These are phyloP conservation scores for Choloepus hoffmanni DNA, from an alignment of 2,113 vertebrate species.

Conservation along the genomic window DNA sequence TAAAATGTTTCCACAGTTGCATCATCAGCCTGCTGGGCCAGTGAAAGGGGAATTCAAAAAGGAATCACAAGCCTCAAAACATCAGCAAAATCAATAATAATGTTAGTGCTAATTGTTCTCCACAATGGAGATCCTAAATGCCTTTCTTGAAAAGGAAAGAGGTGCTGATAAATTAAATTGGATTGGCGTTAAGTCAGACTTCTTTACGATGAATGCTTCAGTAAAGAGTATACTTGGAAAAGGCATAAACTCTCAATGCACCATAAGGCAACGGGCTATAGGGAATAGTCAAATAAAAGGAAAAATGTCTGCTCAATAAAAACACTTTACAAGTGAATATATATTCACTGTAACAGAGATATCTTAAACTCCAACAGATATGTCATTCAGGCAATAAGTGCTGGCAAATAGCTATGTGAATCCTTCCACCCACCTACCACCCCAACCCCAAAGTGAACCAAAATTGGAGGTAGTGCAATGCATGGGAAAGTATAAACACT, in stretches of 20 bases:
- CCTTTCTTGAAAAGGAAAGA: not conserved
- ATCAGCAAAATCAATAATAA: slow-evolving; percentile 1
- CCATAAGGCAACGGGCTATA: slow-evolving; percentile 43
- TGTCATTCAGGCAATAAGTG: not conserved
- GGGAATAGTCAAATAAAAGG: slow-evolving; percentile 66
- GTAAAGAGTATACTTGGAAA: slow-evolving; percentile 23
- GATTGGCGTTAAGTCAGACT: not conserved
- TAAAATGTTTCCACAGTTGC: rapidly evolving
- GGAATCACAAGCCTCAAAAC: slow-evolving; percentile 2
- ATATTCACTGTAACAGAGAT: slow-evolving; percentile 39
- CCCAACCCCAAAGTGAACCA: not conserved
- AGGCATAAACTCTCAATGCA: slow-evolving; percentile 59
- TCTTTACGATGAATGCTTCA: not conserved
- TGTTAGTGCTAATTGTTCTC: slow-evolving; percentile 37
- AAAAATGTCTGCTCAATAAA: slow-evolving; percentile 56
- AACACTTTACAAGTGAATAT: slow-evolving; percentile 47
- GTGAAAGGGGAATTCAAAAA: slow-evolving; percentile 33
- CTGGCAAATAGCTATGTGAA: not conserved
- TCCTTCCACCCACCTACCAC: not conserved
- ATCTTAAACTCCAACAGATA: slow-evolving; percentile 44
- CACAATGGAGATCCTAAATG: not conserved
- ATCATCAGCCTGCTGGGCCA: not conserved
- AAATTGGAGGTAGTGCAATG: not conserved
- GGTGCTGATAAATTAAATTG: slow-evolving; percentile 39
- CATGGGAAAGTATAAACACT: slow-evolving; percentile 16